phyloP scores from a whole-genome alignment of 2,797 vertebrate species.

The Fistularia tabacaria region DNA sequence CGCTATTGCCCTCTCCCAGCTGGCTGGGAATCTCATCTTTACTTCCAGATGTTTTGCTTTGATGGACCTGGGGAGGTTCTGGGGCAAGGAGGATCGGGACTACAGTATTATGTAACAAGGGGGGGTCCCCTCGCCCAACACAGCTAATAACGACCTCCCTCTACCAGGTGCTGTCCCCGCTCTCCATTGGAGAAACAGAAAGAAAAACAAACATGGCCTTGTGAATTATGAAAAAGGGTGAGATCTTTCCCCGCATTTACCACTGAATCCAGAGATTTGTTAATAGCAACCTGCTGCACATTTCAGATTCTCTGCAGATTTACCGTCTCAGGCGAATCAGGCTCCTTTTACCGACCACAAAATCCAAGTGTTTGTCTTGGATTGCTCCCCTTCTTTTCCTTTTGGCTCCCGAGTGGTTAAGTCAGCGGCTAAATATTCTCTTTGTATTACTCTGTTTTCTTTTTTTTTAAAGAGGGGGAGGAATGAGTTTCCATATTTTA shows the following conservation, averaged over 20 bases:
- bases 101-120: conserved; percentile 48
- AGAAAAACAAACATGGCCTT: conserved; percentile 16
- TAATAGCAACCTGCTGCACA: conserved; percentile 32
- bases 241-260: conserved; percentile 12
- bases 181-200: conserved; percentile 29
- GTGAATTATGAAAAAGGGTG: conserved; percentile 25
- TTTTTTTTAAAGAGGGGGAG: background rate
- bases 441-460: background rate
- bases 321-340: conserved; percentile 27
- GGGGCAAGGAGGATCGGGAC: conserved; percentile 3
- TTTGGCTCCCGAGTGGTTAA: conserved; percentile 3
- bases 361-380: conserved; percentile 34
- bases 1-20: no score
- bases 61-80: conserved; percentile 6
- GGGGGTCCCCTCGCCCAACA: conserved; percentile 11
- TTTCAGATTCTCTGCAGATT: conserved; percentile 37
- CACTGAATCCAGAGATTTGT: conserved; percentile 29
- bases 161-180: conserved; percentile 18
- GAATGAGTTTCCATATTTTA: background rate
- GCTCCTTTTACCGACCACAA: conserved; percentile 26
- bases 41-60: no score
- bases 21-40: no score
- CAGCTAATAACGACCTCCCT: conserved; percentile 28
- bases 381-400: conserved; percentile 1
- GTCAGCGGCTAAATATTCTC: conserved; percentile 15